These are phyloP conservation scores for Orthonyx spaldingii DNA, from an alignment of 2,113 vertebrate genomes.

Conservation along the genomic window DNA sequence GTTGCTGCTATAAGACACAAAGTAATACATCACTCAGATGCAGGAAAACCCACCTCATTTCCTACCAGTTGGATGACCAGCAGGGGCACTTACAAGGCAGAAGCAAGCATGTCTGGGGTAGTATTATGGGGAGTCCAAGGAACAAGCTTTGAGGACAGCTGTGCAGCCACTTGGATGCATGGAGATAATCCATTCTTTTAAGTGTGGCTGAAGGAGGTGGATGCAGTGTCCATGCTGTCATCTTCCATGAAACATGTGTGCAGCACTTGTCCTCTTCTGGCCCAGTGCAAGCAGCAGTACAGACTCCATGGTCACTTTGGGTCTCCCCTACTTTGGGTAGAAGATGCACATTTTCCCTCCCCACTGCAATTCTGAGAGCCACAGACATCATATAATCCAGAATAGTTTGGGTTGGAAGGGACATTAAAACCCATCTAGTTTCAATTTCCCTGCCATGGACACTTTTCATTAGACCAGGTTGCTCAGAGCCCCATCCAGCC, in stretches of 20 bases:
- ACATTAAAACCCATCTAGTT: background rate
- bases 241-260: rapidly evolving
- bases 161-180: background rate
- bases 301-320: background rate
- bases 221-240: background rate
- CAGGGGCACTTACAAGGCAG: background rate
- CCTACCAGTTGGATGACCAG: background rate
- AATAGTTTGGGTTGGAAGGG: background rate
- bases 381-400: background rate
- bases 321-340: background rate
- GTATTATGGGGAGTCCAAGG: background rate
- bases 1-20: background rate
- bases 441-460: background rate
- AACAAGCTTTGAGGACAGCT: background rate
- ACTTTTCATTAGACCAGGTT: background rate
- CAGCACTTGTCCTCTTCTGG: background rate
- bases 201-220: background rate
- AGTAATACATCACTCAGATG: background rate
- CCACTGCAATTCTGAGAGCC: background rate
- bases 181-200: background rate
- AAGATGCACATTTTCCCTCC: background rate
- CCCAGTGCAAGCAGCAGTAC: background rate
- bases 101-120: rapidly evolving
- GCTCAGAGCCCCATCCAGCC: background rate
- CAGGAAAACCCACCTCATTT: background rate